phyloP scores from a whole-genome alignment of 2,113 vertebrate species.

The Accipiter cooperii region DNA sequence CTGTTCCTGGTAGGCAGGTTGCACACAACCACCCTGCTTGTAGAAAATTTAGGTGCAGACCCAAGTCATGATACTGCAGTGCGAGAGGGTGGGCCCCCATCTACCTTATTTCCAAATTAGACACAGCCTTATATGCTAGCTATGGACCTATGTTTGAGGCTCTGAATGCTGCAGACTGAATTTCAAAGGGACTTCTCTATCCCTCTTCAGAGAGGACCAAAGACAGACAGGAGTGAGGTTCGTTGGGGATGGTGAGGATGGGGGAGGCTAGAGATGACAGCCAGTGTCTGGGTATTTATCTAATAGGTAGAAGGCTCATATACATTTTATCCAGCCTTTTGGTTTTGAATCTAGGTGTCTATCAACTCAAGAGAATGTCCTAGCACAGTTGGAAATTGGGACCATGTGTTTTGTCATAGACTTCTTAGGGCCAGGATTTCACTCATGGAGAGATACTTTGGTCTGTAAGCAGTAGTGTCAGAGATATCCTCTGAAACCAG shows the following conservation, averaged over 20 bases:
- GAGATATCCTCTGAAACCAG: not conserved
- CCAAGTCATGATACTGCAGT: not conserved
- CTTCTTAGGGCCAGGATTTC: not conserved
- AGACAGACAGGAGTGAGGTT: not conserved
- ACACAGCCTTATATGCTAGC: not conserved
- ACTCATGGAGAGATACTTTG: not conserved
- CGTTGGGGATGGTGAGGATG: not conserved
- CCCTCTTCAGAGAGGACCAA: not conserved
- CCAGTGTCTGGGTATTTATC: not conserved
- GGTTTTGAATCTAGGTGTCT: not conserved
- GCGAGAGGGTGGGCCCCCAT: fast-evolving
- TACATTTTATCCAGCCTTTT: not conserved
- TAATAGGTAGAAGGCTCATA: not conserved
- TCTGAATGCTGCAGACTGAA: not conserved
- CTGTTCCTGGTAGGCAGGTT: not conserved
- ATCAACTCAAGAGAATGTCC: not conserved
- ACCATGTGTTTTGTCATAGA: not conserved
- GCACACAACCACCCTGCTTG: not conserved
- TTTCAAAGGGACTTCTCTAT: not conserved
- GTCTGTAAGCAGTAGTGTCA: not conserved
- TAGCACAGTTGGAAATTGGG: not conserved
- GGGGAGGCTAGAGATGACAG: not conserved
- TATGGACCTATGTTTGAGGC: not conserved
- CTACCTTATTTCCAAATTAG: not conserved
- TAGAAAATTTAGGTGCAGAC: not conserved